Evolutionary conservation across 2,888 invertebrate species (phyloP), one percentile per base, ranked within the genome.

Genomic region (Dynastes tityus): DNA sequence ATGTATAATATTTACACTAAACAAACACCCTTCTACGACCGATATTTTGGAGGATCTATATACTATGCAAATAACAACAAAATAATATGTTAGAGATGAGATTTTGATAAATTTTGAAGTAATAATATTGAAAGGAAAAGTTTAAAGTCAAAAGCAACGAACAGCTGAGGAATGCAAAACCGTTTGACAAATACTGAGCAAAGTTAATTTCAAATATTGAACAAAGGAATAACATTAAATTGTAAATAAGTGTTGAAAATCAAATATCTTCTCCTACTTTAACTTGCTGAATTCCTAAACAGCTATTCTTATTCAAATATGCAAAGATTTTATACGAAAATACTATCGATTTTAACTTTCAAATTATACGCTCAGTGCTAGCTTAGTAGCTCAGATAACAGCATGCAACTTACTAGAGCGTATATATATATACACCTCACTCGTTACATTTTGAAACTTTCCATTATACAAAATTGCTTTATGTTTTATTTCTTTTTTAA

Each of bases 321-420:
- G 73, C 61, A 73, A 73, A 73, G 73, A 73, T 73, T 73, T 73
- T 73, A 73, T 73, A 61, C 73, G 73, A 73, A 73, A 61, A 73
- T 73, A 73, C 71, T 71, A 71, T 71, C 71, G 71, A 71, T 71
- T 71, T 71, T 71, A 71, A 71, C 71, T 71, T 71, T 71, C 71
- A 37, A 71, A 55, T 71, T 71, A 51, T 68, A 68, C 51, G 55
- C 53, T 32, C 55, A 45, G 49, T 51, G 16, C 37, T 49, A 32
- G 27, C 55, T 53, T 53, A 45, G 45, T 8, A 16, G 16, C 8
- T 45, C 45, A 71, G 71, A 71, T 71, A 71, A 71, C 53, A 55
- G 55, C 55, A 45, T 45, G 45, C 45, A 45, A 45, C 45, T 45
- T 45, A 45, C 45, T 45, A 45, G 45, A 8, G 45, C 11, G 11